Percentiles rank a stretch among this genome's conserved stretches.
These are phyloP conservation scores for Mionectes macconnelli DNA, from an alignment of 2,113 vertebrate genomes.

Conservation along the genomic window DNA sequence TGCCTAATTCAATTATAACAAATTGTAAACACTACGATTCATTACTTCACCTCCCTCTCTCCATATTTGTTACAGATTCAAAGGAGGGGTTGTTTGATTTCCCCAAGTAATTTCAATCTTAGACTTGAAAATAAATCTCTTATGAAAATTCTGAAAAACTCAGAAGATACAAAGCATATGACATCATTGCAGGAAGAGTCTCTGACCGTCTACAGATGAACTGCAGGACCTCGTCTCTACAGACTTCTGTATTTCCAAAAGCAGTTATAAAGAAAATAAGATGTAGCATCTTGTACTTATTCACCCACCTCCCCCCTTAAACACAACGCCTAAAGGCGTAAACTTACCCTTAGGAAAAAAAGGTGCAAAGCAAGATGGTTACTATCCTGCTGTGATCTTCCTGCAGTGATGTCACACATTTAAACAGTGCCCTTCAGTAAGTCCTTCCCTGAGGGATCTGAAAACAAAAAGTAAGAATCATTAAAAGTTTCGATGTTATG, in stretches of 20 bases:
- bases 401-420: conserved; percentile 55
- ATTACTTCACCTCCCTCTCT: not conserved
- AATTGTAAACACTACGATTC: not conserved
- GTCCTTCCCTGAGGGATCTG: conserved; percentile 59
- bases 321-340: not conserved
- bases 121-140: not conserved
- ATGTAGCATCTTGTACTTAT: not conserved
- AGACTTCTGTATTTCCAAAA: not conserved
- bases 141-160: not conserved
- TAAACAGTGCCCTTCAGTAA: conserved; percentile 55
- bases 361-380: conserved; percentile 30
- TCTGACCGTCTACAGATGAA: not conserved
- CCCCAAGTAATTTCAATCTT: not conserved
- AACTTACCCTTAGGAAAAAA: conserved; percentile 48
- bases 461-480: conserved; percentile 7
- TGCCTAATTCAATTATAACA: not conserved
- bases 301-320: not conserved
- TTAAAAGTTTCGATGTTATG: not conserved
- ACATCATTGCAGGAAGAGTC: not conserved
- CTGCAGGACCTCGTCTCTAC: not conserved
- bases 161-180: not conserved
- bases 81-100: not conserved
- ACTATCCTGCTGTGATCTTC: conserved; percentile 37
- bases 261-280: not conserved
- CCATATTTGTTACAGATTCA: not conserved